These are phyloP conservation scores for Pyrgilauda ruficollis DNA, from an alignment of 2,113 vertebrate genomes.

Conservation along the genomic window DNA sequence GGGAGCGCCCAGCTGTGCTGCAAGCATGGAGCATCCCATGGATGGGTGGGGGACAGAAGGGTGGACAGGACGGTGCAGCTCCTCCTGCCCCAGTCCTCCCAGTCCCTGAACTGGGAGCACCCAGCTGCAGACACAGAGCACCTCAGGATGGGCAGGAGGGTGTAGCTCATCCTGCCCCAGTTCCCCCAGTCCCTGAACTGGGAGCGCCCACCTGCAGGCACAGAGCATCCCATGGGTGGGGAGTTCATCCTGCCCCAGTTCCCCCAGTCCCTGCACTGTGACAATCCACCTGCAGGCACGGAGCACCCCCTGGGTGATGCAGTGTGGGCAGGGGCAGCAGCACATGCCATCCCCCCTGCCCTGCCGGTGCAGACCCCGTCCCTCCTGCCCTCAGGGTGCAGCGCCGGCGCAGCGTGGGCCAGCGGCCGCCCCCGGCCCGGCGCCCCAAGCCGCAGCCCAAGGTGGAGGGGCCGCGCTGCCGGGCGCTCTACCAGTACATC, in stretches of 20 bases:
- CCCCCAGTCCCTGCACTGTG: background rate
- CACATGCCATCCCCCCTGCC: too few species aligned
- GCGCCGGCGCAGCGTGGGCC: conserved; percentile 83
- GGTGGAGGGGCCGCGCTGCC: conserved; percentile 77
- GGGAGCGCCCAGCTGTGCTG: background rate
- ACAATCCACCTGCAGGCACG: background rate
- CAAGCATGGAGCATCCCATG: background rate
- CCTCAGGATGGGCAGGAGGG: background rate
- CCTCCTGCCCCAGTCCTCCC: background rate
- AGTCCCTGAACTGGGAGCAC: background rate
- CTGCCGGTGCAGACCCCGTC: rapidly evolving
- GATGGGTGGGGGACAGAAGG: too few species aligned
- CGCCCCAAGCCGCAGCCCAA: conserved; percentile 80
- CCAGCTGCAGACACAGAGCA: background rate
- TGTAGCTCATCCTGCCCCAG: background rate
- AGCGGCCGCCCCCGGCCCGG: conserved; percentile 81
- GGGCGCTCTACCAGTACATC: conserved; percentile 86
- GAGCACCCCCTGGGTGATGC: too few species aligned
- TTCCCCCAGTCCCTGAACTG: background rate
- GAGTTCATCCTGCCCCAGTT: background rate
- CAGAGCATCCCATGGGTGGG: too few species aligned
- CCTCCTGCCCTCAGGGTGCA: conserved; percentile 72
- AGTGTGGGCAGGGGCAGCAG: too few species aligned
- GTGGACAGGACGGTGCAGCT: background rate
- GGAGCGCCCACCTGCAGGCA: too few species aligned